Evolutionary conservation across 2,113 vertebrate genomes (phyloP).

Genomic region (Ptilonorhynchus violaceus): DNA sequence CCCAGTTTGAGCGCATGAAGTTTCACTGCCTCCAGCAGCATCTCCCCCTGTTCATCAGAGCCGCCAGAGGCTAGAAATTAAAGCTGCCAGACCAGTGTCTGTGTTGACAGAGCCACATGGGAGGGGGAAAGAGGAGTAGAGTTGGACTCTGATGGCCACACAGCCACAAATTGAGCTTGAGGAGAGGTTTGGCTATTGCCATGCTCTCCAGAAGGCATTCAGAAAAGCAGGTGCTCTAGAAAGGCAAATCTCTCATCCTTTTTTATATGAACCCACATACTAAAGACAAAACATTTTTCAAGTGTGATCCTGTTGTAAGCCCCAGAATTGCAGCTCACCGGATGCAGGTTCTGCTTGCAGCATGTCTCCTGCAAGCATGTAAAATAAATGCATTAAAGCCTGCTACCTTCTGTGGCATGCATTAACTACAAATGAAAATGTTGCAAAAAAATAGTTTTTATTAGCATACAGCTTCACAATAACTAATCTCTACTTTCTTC

Average conservation of each 20-base stretch:
- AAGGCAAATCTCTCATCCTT: not conserved
- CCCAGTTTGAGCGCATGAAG: not conserved
- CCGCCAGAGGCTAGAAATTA: not conserved
- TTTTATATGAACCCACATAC: not conserved
- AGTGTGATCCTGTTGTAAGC: not conserved
- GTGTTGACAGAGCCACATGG: not conserved
- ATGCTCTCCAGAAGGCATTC: not conserved
- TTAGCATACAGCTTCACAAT: not conserved
- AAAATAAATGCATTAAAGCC: not conserved
- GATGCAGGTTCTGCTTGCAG: not conserved
- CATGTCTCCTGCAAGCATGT: too few species aligned
- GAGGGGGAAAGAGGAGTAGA: not conserved
- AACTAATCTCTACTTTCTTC: not conserved
- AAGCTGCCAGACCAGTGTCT: not conserved
- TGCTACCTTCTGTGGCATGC: not conserved
- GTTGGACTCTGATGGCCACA: not conserved
- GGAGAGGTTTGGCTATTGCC: not conserved
- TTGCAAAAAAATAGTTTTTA: not conserved
- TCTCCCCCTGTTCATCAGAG: not conserved
- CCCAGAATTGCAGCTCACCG: not conserved
- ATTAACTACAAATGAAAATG: not conserved
- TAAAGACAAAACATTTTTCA: not conserved
- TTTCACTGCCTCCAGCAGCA: not conserved
- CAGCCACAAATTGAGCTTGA: fast-evolving
- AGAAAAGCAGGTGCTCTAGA: not conserved